Conservation (phyloP, 2,113 vertebrate species). For the Paradoxurus hermaphroditus region DNA sequence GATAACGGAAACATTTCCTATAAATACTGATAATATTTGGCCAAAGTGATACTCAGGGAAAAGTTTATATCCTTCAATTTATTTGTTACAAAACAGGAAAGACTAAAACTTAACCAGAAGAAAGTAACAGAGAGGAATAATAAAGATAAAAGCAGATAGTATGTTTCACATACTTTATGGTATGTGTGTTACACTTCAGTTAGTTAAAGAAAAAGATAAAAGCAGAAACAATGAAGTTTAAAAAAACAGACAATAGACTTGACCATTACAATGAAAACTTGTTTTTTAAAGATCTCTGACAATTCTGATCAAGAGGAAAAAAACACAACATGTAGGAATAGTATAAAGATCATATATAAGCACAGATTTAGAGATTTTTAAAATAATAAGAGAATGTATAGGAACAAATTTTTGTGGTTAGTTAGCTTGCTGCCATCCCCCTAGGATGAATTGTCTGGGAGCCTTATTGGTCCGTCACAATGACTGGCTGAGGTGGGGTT, state of each 20-base stretch:
- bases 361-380: not conserved
- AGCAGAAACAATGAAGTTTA: not conserved
- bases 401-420: not conserved
- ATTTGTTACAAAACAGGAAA: conserved; percentile 11
- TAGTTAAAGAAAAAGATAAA: not conserved
- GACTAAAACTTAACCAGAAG: not conserved
- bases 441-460: not conserved
- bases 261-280: conserved; percentile 14
- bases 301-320: not conserved
- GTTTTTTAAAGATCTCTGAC: not conserved
- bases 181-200: not conserved
- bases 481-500: not conserved
- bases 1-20: not conserved
- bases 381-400: not conserved
- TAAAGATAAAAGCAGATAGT: not conserved
- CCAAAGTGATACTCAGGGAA: not conserved
- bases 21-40: conserved; percentile 1
- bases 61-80: not conserved
- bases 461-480: not conserved
- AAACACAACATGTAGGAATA: not conserved
- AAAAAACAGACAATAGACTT: not conserved
- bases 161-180: not conserved
- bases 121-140: not conserved
- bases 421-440: not conserved
- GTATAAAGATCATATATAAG: not conserved